phyloP scores from a whole-genome alignment of 2,797 vertebrate genomes.

The Orientallactaga sibirica region DNA sequence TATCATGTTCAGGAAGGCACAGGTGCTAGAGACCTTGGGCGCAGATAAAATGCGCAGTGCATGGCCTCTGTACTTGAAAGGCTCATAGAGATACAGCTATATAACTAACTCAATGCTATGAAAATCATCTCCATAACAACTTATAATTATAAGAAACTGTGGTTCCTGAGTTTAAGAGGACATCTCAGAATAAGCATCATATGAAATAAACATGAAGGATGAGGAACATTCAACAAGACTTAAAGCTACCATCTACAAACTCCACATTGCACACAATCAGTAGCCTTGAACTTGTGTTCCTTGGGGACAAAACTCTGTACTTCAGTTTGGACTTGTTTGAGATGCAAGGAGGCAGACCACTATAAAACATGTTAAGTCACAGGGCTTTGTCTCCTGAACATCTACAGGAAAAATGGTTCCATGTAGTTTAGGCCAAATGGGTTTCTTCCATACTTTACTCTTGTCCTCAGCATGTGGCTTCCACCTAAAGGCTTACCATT shows the following conservation, averaged over 20 bases:
- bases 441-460: not conserved
- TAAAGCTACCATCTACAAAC: not conserved
- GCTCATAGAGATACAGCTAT: not conserved
- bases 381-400: slow-evolving; percentile 4
- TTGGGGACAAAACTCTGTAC: not conserved
- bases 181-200: not conserved
- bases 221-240: not conserved
- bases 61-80: not conserved
- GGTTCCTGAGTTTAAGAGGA: not conserved
- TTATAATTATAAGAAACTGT: not conserved
- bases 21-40: not conserved
- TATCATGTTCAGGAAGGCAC: not conserved
- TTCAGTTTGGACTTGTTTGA: not conserved
- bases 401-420: not conserved
- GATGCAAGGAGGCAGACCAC: not conserved
- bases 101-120: not conserved
- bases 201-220: not conserved
- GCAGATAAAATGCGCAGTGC: not conserved
- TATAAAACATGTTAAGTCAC: not conserved
- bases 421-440: not conserved
- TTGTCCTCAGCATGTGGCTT: not conserved
- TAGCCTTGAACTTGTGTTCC: not conserved
- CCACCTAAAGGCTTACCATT: not conserved
- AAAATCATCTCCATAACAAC: slow-evolving; percentile 20
- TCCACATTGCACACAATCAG: too few species aligned